Evolutionary conservation across 2,888 invertebrate genomes (phyloP).

Genomic region (Gisinianus flammeolus): DNA sequence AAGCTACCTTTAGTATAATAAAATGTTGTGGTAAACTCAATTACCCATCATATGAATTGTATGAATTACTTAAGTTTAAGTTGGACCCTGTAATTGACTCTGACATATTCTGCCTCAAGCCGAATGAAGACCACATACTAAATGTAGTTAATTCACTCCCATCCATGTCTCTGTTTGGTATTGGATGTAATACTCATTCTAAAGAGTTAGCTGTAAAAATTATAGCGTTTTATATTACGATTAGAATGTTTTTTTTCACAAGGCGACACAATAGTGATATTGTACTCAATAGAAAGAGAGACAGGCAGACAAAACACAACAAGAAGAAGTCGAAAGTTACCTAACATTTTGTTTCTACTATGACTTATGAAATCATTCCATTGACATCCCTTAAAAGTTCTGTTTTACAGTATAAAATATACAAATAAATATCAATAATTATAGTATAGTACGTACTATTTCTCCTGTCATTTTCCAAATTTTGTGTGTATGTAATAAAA

Average conservation of each 20-base stretch:
- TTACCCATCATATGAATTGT: not conserved
- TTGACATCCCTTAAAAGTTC: no score
- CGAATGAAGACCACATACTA: not conserved
- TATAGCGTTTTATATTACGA: not conserved
- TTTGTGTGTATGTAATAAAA: no score
- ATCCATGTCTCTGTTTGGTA: not conserved
- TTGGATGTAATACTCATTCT: not conserved
- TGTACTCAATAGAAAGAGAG: not conserved
- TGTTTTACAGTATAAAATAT: no score
- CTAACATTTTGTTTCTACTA: not conserved
- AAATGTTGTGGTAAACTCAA: not conserved
- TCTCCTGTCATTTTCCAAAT: no score
- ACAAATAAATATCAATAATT: no score
- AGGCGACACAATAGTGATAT: not conserved
- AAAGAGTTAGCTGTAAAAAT: not conserved
- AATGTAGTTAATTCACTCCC: not conserved
- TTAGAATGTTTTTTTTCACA: slow-evolving; percentile 10
- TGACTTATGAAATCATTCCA: no score
- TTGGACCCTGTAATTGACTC: not conserved
- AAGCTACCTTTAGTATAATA: not conserved
- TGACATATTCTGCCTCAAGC: not conserved
- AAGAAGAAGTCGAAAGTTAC: slow-evolving; percentile 2
- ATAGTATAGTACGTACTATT: no score
- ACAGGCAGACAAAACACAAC: not conserved
- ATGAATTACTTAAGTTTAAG: not conserved